phyloP scores from a whole-genome alignment of 2,797 vertebrate species.

The Amazonetta brasiliensis region DNA sequence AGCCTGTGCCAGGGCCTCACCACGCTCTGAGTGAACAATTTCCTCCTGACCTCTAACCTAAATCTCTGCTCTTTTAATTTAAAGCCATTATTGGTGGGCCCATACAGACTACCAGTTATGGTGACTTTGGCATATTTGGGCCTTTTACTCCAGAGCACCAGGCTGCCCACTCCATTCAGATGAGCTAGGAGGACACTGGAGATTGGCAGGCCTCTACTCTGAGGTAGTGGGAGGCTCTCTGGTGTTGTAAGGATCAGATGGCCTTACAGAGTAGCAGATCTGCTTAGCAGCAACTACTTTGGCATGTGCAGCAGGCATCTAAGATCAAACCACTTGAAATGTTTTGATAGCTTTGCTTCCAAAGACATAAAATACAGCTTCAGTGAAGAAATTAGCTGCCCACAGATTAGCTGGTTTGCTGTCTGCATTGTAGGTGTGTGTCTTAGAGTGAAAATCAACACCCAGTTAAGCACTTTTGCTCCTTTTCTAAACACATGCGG shows the following conservation, averaged over 20 bases:
- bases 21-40: no score
- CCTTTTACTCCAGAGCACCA: neutral
- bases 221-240: neutral
- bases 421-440: neutral
- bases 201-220: neutral
- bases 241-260: neutral
- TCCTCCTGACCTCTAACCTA: no score
- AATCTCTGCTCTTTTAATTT: no score
- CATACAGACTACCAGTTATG: neutral
- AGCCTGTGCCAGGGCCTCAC: no score
- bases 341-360: neutral
- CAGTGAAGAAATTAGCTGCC: neutral
- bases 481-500: neutral
- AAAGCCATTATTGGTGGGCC: no score
- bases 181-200: neutral
- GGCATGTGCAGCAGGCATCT: fast-evolving
- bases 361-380: neutral
- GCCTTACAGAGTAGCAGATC: neutral
- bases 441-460: neutral
- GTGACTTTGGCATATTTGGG: neutral
- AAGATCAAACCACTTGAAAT: neutral
- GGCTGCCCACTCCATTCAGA: neutral
- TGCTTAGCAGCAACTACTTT: neutral
- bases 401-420: neutral
- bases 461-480: neutral